Conservation (phyloP, 2,888 invertebrate species). For the Hypselothyrea guttata region DNA sequence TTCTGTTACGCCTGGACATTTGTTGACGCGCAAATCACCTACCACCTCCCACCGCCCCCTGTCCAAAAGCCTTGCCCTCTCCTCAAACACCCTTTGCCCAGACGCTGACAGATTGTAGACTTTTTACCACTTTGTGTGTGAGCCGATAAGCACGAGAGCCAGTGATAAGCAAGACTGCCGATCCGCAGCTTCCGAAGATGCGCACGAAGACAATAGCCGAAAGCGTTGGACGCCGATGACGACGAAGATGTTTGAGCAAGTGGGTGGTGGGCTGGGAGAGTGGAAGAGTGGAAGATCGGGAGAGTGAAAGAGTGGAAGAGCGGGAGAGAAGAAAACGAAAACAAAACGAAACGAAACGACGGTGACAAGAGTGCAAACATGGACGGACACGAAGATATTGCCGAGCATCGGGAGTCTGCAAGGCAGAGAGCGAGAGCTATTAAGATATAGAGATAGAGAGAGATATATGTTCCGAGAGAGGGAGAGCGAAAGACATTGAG, state of each 20-base stretch:
- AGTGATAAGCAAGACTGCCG: conserved; percentile 48
- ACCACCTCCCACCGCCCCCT: neutral
- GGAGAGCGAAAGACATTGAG: conserved; percentile 2
- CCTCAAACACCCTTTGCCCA: neutral
- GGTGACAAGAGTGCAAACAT: conserved; percentile 5
- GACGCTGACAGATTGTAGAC: conserved; percentile 6
- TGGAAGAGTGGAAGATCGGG: conserved; percentile 1
- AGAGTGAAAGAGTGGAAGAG: too few relatives aligned
- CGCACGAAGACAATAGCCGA: conserved; percentile 19
- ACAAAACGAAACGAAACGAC: too few relatives aligned
- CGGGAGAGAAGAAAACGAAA: too few relatives aligned
- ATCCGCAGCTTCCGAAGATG: conserved; percentile 30
- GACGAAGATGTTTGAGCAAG: conserved; percentile 2
- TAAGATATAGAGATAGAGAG: conserved; percentile 2
- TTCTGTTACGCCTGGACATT: conserved; percentile 48
- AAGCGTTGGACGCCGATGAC: neutral
- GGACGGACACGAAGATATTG: conserved; percentile 29
- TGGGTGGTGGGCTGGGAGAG: too few relatives aligned
- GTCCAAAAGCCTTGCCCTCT: neutral
- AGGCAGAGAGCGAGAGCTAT: neutral
- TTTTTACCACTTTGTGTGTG: conserved; percentile 37
- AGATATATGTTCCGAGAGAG: conserved; percentile 1
- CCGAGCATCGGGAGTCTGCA: neutral
- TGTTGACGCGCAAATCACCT: conserved; percentile 17
- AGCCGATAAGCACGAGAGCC: conserved; percentile 22